phyloP scores from a whole-genome alignment of 53 echinoderm and acorn worm species.

The Apostichopus leukothele region DNA sequence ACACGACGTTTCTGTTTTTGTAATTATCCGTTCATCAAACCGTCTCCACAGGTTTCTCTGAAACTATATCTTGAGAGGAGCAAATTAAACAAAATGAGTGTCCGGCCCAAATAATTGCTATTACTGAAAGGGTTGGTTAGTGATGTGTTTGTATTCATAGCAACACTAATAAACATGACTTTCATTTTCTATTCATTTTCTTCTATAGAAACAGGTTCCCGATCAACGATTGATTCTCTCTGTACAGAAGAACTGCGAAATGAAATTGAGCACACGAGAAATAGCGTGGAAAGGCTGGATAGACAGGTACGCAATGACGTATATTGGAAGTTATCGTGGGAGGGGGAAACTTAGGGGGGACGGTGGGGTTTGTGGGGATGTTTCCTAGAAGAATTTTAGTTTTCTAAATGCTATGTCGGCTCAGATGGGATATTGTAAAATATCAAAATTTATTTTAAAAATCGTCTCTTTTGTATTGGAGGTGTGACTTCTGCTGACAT shows the following conservation, averaged over 20 bases:
- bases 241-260: conserved; percentile 86
- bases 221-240: conserved; percentile 87
- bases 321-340: no score
- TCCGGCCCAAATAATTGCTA: background rate
- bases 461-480: no score
- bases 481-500: no score
- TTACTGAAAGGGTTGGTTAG: background rate
- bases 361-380: no score
- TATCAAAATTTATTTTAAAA: no score
- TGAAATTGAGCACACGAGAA: conserved; percentile 93
- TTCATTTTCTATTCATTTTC: background rate
- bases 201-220: conserved; percentile 43
- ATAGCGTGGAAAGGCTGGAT: conserved; percentile 91
- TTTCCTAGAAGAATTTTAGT: no score
- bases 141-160: background rate
- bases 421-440: no score
- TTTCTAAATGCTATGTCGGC: no score
- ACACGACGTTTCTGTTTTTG: background rate
- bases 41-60: no score
- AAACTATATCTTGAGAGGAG: no score
- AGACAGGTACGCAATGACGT: conserved; percentile 71
- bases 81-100: no score
- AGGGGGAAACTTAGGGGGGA: no score
- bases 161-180: background rate
- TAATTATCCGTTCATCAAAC: background rate